These are phyloP conservation scores for Prostheceraeus crozeri DNA, from an alignment of 2,888 invertebrate species.

Conservation along the genomic window DNA sequence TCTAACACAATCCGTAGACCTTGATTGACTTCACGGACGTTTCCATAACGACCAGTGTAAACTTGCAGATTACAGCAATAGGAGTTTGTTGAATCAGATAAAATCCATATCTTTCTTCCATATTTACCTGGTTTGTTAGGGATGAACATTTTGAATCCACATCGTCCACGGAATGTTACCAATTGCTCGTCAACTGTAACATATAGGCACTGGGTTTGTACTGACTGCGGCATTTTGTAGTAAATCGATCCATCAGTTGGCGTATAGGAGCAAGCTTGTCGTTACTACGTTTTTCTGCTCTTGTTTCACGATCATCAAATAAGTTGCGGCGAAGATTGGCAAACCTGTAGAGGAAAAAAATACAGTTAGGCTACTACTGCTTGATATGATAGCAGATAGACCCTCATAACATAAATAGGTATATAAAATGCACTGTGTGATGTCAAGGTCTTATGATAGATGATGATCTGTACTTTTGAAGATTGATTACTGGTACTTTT, in stretches of 20 bases:
- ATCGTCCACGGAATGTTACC: neutral
- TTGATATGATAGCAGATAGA: no score
- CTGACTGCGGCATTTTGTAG: neutral
- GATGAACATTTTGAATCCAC: constrained; percentile 12
- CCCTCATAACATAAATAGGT: no score
- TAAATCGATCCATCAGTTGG: constrained; percentile 1
- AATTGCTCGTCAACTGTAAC: constrained; percentile 16
- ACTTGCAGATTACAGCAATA: constrained; percentile 27
- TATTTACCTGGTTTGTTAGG: constrained; percentile 16
- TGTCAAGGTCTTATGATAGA: no score
- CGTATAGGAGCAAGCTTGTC: constrained; percentile 24
- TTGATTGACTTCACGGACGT: neutral
- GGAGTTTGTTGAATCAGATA: neutral
- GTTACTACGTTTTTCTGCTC: neutral
- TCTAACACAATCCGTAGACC: constrained; percentile 19
- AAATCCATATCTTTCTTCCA: constrained; percentile 21
- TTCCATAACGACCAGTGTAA: constrained; percentile 23
- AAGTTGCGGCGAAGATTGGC: constrained; percentile 9
- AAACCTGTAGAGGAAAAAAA: no score
- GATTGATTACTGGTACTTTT: no score
- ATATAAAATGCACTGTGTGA: no score
- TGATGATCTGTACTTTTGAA: no score
- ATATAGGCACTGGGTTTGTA: constrained; percentile 6
- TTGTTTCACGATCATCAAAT: constrained; percentile 19
- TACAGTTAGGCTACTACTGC: no score